phyloP scores from a whole-genome alignment of 2,797 vertebrate genomes.

The Naso thynnoides region DNA sequence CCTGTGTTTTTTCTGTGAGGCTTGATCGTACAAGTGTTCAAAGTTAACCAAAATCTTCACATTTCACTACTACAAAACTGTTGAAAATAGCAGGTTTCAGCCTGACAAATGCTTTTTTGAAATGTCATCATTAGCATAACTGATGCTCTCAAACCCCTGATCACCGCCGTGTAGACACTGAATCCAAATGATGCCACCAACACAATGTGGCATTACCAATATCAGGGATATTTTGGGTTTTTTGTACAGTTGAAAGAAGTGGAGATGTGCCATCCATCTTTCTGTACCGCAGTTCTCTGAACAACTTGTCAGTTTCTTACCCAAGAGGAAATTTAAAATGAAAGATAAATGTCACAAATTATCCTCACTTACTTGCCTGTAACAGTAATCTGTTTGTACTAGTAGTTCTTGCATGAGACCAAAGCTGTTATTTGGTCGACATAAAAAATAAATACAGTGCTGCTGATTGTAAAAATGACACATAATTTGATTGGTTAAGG shows the following conservation, averaged over 20 bases:
- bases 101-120: background rate
- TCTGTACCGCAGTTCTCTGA: background rate
- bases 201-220: too few species aligned
- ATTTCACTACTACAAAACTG: too few species aligned
- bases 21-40: background rate
- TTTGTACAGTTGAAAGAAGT: too few species aligned
- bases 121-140: background rate
- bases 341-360: background rate
- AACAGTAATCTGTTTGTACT: background rate
- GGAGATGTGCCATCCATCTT: too few species aligned
- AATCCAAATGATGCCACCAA: too few species aligned
- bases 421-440: background rate
- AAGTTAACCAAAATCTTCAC: background rate
- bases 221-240: too few species aligned
- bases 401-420: background rate
- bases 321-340: background rate
- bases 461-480: background rate
- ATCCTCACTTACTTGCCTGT: background rate
- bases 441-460: background rate
- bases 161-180: too few species aligned
- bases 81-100: background rate
- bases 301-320: background rate
- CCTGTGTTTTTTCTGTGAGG: background rate
- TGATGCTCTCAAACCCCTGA: background rate
- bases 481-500: background rate